Evolutionary conservation across 2,113 vertebrate genomes (phyloP), one percentile per base, ranked within the genome.

Genomic region (Ctenomys sociabilis): DNA sequence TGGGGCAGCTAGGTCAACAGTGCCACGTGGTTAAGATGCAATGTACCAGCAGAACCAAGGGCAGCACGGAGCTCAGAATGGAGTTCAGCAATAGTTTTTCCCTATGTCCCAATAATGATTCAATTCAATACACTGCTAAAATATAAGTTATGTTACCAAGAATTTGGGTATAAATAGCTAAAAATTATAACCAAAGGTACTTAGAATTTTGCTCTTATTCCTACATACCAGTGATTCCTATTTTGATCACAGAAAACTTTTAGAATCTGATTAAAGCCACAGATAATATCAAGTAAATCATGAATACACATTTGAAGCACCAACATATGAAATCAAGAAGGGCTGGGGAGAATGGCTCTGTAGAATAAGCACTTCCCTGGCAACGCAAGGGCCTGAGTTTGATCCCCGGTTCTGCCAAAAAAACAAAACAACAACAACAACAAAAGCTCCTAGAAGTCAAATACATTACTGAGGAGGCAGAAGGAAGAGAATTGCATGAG

Each of bases 81-180:
- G 5, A n/a, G 13, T 52, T 89, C 35, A 26, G 68, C 8, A 32
- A 85, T 68, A 14, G 61, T n/a, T 63, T 22, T 90, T 21, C 80
- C 49, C 75, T 57, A 3, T 35, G 43, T 97, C 84, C 95, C 73
- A 97, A 73, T 95, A 98, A 90, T 90, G 96, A 90, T 78, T 17
- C 26, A 88, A 94, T 94, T 80, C n/a, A 64, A 85, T 54, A 84
- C 90, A 95, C 0, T 96, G 57, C 63, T 95, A 63, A 95, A 35
- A 32, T 85, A 45, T 90, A 90, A 97, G 30, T 95, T 92, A 85
- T 4, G 10, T 35, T 78, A 94, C 90, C 84, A 85, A 45, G 83
- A 87, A 49, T 88, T 77, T 26, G 49, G 19, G 64, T 2, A 54
- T 12, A 95, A 97, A 95, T n/a, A 94, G 88, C 93, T 95, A 88